Base-by-base conservation (phyloP, 2,888 invertebrate species). In the Drosophila mimetica region DNA sequence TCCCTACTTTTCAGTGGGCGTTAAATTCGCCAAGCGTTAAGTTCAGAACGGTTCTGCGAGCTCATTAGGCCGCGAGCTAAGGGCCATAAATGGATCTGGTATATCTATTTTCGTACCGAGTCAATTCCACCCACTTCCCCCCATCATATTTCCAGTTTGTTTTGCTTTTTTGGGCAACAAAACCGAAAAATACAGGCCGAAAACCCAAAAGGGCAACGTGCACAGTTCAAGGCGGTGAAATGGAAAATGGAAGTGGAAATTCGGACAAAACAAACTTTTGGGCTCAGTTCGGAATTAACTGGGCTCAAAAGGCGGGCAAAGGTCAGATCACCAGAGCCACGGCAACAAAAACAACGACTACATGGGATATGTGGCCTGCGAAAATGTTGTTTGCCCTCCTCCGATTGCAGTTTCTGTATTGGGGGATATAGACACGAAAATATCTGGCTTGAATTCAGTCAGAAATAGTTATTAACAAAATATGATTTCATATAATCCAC, bases 141-240 rank as follows among this genome's bases (percentile, higher is more conserved):
- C 39, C 36, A 30, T 39, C 5, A 13, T 9, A 30, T 11, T 11
- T 5, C n/a, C 2, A 18, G 0, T 16, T 16, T 11, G 14, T 13
- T 6, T 20, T 11, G 0, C 11, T 20, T 18, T 20, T 14, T 28
- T 14, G 11, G 9, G 2, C 28, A 46, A 16, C 46, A 13, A 30
- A 18, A 30, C 6, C 4, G n/a, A n/a, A 14, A 37, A 28, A 8
- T 25, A 36, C 36, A 48, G 36, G 25, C 16, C 18, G 25, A 34
- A 34, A 18, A 3, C 5, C 42, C 53, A 37, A 77, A 76, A 71
- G 77, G 77, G 64, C 75, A 79, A 53, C 50, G 58, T 42, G 71
- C 64, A 59, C 48, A 77, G 77, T 75, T 79, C 80, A 79, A 73
- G 75, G 79, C 71, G 64, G 61, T 65, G 61, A 80, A 80, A 80